These are phyloP conservation scores for Euschistus heros DNA, from an alignment of 1,140 invertebrate species.

Conservation along the genomic window DNA sequence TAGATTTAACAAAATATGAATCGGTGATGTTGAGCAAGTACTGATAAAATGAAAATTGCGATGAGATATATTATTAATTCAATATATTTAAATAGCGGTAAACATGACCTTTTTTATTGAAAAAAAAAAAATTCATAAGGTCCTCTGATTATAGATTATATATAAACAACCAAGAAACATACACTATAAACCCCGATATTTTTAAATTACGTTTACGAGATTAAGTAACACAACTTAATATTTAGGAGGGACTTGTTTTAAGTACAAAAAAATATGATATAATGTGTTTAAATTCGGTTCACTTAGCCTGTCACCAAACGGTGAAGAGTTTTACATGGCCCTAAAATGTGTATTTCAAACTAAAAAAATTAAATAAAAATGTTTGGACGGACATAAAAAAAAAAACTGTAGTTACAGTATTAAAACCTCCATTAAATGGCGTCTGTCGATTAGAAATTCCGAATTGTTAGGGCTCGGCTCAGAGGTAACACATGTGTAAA, in stretches of 20 bases:
- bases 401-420: too few species aligned
- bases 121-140: too few species aligned
- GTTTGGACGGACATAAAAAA: neutral
- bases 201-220: neutral
- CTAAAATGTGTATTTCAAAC: neutral
- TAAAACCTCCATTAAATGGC: too few species aligned
- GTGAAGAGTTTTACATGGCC: neutral
- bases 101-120: too few species aligned
- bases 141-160: neutral
- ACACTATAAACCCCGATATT: neutral
- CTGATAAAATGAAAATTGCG: neutral
- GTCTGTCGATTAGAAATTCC: too few species aligned
- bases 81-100: too few species aligned
- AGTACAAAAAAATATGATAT: constrained; percentile 6
- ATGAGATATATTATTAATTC: neutral
- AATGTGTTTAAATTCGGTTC: constrained; percentile 2
- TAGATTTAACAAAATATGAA: constrained; percentile 2
- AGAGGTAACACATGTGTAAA: too few species aligned
- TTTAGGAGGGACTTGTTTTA: neutral
- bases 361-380: neutral
- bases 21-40: constrained; percentile 10
- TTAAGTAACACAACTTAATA: neutral
- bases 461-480: too few species aligned
- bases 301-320: neutral
- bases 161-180: neutral